A percentile compares a stretch with the other conserved stretches of the same genome.
Conservation (phyloP, 92 coral and sea anemone species). For the Zoanthus gigantus region DNA sequence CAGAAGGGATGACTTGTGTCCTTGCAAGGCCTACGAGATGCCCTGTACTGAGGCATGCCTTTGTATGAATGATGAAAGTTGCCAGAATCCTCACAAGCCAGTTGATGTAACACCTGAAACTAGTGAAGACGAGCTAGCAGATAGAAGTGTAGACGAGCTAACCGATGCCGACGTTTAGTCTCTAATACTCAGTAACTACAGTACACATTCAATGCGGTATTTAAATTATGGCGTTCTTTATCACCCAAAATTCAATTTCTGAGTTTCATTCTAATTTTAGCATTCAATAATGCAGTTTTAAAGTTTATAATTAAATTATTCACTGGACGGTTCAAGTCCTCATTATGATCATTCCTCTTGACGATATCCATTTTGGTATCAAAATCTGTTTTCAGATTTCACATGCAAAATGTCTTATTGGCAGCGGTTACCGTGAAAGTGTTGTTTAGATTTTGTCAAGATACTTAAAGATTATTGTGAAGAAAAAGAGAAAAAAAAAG, state of each 20-base stretch:
- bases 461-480: too few relatives aligned
- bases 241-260: not conserved
- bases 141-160: conserved; percentile 51
- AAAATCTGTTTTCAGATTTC: too few relatives aligned
- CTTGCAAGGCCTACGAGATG: not conserved
- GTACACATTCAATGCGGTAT: conserved; percentile 29
- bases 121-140: not conserved
- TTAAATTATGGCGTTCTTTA: conserved; percentile 25
- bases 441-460: too few relatives aligned
- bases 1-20: not conserved
- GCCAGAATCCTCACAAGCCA: too few relatives aligned
- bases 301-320: too few relatives aligned
- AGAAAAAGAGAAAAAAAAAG: too few relatives aligned
- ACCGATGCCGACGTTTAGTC: conserved; percentile 37
- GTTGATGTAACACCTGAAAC: not conserved
- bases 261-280: conserved; percentile 14
- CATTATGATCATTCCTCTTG: conserved; percentile 6
- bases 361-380: not conserved
- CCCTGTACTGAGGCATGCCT: not conserved
- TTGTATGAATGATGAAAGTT: not conserved
- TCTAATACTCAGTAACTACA: conserved; percentile 35
- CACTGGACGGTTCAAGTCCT: conserved; percentile 7
- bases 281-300: not conserved
- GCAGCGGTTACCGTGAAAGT: too few relatives aligned
- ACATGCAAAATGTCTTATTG: too few relatives aligned